A percentile compares a stretch with the other conserved stretches of the same genome.
Evolutionary conservation across 2,888 invertebrate species (phyloP).

Genomic region (Pachydiplax longipennis): DNA sequence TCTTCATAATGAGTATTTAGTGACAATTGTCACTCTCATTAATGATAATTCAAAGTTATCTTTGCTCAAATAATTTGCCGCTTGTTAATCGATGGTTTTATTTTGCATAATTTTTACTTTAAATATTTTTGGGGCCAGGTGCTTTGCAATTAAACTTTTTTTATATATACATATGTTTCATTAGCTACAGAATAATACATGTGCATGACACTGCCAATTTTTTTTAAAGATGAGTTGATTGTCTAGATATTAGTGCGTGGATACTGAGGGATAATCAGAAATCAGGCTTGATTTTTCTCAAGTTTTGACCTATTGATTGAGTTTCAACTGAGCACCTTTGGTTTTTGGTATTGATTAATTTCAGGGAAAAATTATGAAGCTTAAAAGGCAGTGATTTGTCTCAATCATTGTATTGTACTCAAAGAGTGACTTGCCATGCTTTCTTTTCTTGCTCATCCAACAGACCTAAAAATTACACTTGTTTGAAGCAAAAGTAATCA

Average conservation of each 20-base stretch:
- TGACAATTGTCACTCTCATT: background rate
- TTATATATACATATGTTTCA: background rate
- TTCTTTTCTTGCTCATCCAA: too few species aligned
- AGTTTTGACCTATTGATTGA: background rate
- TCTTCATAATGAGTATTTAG: constrained; percentile 4
- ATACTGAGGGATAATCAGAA: background rate
- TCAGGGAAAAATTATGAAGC: too few species aligned
- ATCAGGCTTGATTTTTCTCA: background rate
- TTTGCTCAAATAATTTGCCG: constrained; percentile 10
- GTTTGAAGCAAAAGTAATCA: too few species aligned
- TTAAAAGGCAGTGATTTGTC: too few species aligned
- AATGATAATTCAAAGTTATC: background rate
- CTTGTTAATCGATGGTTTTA: constrained; percentile 1
- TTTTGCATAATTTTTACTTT: background rate
- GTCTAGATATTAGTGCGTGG: background rate
- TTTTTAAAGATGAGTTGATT: background rate
- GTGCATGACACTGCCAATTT: background rate
- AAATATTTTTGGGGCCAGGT: constrained; percentile 31
- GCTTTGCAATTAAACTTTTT: constrained; percentile 31
- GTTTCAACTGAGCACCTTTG: background rate
- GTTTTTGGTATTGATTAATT: background rate
- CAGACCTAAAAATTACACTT: too few species aligned
- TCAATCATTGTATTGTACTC: too few species aligned
- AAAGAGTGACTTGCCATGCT: too few species aligned
- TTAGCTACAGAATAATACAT: background rate